A percentile compares a stretch with the other conserved stretches of the same genome.
Conservation (phyloP, 1,140 invertebrate species). For the Drosophila prosaltans region DNA sequence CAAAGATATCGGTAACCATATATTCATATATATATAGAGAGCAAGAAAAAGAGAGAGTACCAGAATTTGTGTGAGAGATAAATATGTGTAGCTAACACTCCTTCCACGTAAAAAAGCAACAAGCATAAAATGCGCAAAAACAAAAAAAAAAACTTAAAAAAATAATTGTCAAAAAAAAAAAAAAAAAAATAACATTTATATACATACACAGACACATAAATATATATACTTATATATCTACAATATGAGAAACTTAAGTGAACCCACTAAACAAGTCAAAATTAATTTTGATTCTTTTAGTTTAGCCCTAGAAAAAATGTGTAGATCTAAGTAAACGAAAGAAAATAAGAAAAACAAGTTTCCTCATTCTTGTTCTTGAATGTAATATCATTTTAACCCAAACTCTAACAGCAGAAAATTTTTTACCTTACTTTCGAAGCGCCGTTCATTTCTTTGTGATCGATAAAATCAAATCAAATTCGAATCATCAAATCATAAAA, state of each 20-base stretch:
- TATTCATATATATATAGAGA: conserved; percentile 6
- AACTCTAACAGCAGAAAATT: background rate
- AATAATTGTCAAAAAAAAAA: conserved; percentile 2
- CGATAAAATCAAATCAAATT: conserved; percentile 63
- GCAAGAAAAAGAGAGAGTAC: conserved; percentile 15
- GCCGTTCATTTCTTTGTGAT: conserved; percentile 79
- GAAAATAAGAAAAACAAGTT: background rate
- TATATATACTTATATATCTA: conserved; percentile 30
- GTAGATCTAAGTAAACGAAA: background rate
- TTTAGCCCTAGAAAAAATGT: conserved; percentile 1
- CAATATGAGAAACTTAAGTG: conserved; percentile 16
- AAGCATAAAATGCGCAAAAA: conserved; percentile 78
- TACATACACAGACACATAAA: conserved; percentile 6
- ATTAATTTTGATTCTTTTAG: conserved; percentile 24
- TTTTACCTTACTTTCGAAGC: conserved; percentile 49
- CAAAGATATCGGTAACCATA: background rate
- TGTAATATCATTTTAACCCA: conserved; percentile 51
- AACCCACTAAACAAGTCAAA: conserved; percentile 14
- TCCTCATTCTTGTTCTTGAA: background rate
- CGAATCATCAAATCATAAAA: conserved; percentile 45
- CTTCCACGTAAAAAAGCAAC: conserved; percentile 76
- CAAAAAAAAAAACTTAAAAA: conserved; percentile 25
- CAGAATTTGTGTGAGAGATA: conserved; percentile 27
- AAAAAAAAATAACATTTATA: conserved; percentile 52
- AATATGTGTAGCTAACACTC: conserved; percentile 66